Evolutionary conservation across 2,797 vertebrate species (phyloP).

Genomic region (Etheostoma perlongum): DNA sequence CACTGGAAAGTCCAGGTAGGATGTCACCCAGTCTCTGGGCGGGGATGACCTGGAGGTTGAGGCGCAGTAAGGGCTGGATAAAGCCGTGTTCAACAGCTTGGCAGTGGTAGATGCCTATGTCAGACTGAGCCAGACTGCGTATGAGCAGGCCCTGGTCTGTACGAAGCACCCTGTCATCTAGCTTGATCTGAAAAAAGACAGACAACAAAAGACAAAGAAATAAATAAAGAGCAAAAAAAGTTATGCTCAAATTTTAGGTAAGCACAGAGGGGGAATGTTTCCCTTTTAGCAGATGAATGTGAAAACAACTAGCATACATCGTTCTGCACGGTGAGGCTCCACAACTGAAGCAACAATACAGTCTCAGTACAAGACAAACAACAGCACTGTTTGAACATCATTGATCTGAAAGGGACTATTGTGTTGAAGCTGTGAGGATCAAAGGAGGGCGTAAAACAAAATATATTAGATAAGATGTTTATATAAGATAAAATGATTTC

Average conservation of each 20-base stretch:
- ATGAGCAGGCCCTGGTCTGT: conserved; percentile 96
- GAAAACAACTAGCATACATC: background rate
- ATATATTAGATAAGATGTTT: background rate
- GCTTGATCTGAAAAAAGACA: conserved; percentile 86
- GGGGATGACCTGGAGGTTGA: conserved; percentile 95
- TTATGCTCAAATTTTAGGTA: background rate
- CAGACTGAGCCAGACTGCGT: conserved; percentile 89
- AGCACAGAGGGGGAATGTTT: background rate
- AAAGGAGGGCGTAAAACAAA: background rate
- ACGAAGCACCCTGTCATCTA: conserved; percentile 89
- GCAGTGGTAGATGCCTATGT: conserved; percentile 93
- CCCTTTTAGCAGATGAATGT: background rate
- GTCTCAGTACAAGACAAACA: background rate
- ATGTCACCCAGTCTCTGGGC: conserved; percentile 93
- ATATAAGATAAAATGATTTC: background rate
- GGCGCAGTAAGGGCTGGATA: conserved; percentile 95
- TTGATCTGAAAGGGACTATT: conserved; percentile 9
- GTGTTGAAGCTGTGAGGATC: background rate
- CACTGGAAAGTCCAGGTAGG: conserved; percentile 88
- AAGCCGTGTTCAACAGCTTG: conserved; percentile 97
- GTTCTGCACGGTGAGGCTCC: accelerated
- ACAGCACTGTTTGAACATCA: background rate
- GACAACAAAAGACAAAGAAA: background rate
- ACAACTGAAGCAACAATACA: background rate
- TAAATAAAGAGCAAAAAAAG: background rate